phyloP scores from a whole-genome alignment of 2,888 invertebrate species.

The Apodemia zela region DNA sequence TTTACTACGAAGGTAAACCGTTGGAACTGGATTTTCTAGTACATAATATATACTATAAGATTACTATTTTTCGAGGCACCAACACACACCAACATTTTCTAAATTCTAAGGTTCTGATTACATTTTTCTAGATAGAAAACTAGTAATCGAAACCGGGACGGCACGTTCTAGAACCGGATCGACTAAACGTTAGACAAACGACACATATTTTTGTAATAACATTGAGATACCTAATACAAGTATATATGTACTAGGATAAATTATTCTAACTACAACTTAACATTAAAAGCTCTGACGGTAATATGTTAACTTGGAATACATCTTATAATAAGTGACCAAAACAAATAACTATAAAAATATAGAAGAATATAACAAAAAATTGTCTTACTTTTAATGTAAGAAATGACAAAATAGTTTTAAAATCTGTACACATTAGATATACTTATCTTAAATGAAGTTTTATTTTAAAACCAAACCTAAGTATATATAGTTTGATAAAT shows the following conservation, averaged over 20 bases:
- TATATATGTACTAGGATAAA: background rate
- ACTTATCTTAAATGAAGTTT: slow-evolving; percentile 9
- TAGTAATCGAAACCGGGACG: background rate
- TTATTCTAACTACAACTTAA: slow-evolving; percentile 14
- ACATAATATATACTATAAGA: too few species aligned
- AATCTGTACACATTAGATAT: slow-evolving; percentile 21
- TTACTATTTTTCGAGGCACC: too few species aligned
- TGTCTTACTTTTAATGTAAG: slow-evolving; percentile 18
- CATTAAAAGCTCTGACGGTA: slow-evolving; percentile 6
- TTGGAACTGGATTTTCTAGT: too few species aligned
- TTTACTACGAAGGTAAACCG: too few species aligned
- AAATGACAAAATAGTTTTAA: slow-evolving; percentile 13
- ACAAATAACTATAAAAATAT: slow-evolving; percentile 66
- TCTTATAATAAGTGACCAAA: slow-evolving; percentile 39
- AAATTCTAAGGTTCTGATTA: background rate
- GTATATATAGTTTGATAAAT: slow-evolving; percentile 1
- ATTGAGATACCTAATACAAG: background rate
- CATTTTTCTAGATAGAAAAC: background rate
- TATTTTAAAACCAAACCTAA: slow-evolving; percentile 8
- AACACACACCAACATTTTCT: too few species aligned
- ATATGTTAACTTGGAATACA: slow-evolving; percentile 3
- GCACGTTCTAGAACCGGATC: background rate
- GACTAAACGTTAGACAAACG: background rate
- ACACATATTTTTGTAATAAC: slow-evolving; percentile 4
- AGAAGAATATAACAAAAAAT: slow-evolving; percentile 51